These are phyloP conservation scores for Coregonus clupeaformis DNA, from an alignment of 2,113 vertebrate genomes.

Conservation along the genomic window DNA sequence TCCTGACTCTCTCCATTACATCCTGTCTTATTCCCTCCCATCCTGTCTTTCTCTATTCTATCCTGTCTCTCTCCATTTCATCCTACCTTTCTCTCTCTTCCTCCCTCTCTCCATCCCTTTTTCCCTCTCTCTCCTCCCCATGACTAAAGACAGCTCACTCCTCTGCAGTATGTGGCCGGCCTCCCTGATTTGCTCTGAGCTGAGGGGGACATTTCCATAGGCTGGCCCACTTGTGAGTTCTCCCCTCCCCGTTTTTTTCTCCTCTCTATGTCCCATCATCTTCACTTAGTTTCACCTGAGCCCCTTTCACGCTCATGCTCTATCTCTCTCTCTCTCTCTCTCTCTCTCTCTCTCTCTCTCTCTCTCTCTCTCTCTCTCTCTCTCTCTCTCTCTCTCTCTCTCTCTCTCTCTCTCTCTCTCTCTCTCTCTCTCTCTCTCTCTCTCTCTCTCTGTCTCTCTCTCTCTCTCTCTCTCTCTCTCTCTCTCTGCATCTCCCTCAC, in stretches of 20 bases:
- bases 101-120: not conserved
- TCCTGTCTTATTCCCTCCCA: too few relatives aligned
- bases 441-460: too few relatives aligned
- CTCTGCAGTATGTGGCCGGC: conserved; percentile 82
- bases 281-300: conserved; percentile 83
- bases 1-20: too few relatives aligned
- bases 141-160: conserved; percentile 80
- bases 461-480: too few relatives aligned
- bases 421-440: too few relatives aligned
- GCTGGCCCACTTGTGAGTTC: conserved; percentile 76
- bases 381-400: conserved; percentile 24
- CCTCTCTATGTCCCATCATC: conserved; percentile 69
- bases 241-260: conserved; percentile 55
- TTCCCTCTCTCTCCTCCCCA: conserved; percentile 54
- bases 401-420: too few relatives aligned
- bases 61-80: conserved; percentile 2
- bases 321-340: conserved; percentile 17
- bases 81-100: conserved; percentile 7
- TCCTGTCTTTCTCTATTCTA: conserved; percentile 7
- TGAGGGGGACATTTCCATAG: conserved; percentile 83
- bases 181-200: conserved; percentile 80
- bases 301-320: conserved; percentile 53
- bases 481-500: too few relatives aligned
- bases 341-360: conserved; percentile 32
- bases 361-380: conserved; percentile 14